A percentile compares a stretch with the other conserved stretches of the same genome.
These are phyloP conservation scores for Hippocampus kuda DNA, from an alignment of 2,797 vertebrate species.

Conservation along the genomic window DNA sequence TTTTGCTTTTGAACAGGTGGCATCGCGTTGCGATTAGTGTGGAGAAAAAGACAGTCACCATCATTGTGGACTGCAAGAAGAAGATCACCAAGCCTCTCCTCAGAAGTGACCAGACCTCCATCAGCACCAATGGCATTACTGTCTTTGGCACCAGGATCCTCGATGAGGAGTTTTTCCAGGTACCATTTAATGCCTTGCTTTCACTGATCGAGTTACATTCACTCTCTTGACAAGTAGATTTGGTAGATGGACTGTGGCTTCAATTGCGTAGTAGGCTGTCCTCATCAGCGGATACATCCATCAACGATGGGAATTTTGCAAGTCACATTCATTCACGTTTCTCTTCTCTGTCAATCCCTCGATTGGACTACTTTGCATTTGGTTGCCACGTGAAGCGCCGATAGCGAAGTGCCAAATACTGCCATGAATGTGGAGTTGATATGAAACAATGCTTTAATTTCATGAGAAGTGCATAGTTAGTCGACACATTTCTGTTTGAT, in stretches of 20 bases:
- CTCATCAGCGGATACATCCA: not conserved
- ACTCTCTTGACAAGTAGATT: not conserved
- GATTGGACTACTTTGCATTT: too few relatives aligned
- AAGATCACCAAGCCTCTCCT: slow-evolving; percentile 80
- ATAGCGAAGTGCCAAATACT: not conserved
- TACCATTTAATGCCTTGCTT: slow-evolving; percentile 38
- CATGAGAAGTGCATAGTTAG: not conserved
- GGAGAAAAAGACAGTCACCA: slow-evolving; percentile 89
- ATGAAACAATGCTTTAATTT: not conserved
- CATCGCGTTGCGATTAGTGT: slow-evolving; percentile 95
- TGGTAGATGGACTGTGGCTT: not conserved
- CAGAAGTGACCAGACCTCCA: slow-evolving; percentile 74
- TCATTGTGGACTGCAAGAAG: slow-evolving; percentile 93
- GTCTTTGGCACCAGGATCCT: slow-evolving; percentile 90
- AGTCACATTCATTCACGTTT: not conserved
- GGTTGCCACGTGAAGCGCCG: too few relatives aligned
- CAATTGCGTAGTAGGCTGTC: not conserved
- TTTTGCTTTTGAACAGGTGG: slow-evolving; percentile 72
- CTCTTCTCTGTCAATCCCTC: not conserved
- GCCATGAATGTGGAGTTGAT: not conserved
- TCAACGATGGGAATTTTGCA: not conserved
- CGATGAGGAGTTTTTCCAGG: slow-evolving; percentile 93
- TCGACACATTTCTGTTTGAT: not conserved
- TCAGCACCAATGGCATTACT: slow-evolving; percentile 81
- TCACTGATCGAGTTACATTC: not conserved